Evolutionary conservation across 1,140 invertebrate species (phyloP), one percentile per base, ranked within the genome.

Genomic region (Brachionus manjavacas): DNA sequence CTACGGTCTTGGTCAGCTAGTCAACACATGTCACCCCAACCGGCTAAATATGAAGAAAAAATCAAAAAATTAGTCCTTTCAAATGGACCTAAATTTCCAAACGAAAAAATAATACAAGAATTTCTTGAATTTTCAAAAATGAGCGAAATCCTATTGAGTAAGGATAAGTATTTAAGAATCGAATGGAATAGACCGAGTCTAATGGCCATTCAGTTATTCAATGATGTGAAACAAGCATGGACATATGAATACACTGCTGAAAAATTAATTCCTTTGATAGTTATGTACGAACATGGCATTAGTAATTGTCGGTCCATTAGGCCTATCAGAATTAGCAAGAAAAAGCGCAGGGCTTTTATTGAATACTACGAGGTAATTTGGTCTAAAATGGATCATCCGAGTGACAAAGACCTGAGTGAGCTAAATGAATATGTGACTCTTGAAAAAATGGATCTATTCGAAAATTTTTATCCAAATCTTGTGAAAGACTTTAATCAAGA

Each of bases 41-140:
- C 6, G 8, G 7, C 11, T 3, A 68, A 68, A 31, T 70, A 72
- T 20, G 60, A 83, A 52, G 35, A 68, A 39, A 83, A 41, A 68
- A 72, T 83, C 11, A 68, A 52, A 68, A 68, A 52, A 23, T 16
- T 68, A 14, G 28, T 68, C 20, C 23, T 43, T 68, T 25, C 31
- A 12, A 60, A 28, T 43, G 49, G 79, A 31, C 3, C 28, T 8
- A 39, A 81, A 23, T 81, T 81, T 81, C 79, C 79, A 35, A 81
- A 52, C 70, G 80, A 83, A 31, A 46, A 83, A 72, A 83, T 83
- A 16, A 83, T 83, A 14, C 28, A 68, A 68, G 80, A 83, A 52
- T 83, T 41, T 83, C 16, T 46, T 20, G 52, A 81, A 60, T 64
- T 60, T 39, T 68, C 79, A 6, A 60, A 60, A 81, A 68, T 81